These are phyloP conservation scores for Osmerus mordax DNA, from an alignment of 2,113 vertebrate genomes.

Conservation along the genomic window DNA sequence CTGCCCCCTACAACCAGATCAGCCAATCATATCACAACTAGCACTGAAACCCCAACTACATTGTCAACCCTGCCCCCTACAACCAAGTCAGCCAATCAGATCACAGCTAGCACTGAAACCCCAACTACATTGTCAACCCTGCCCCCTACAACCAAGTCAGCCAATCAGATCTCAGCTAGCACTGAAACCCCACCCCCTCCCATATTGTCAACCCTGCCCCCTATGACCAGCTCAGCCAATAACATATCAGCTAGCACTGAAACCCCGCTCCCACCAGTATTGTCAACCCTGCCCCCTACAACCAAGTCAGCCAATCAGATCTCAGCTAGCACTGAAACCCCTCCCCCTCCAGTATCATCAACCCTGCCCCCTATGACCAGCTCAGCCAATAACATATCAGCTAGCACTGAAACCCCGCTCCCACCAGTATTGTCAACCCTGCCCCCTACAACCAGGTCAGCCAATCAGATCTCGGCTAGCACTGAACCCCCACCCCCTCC, in stretches of 20 bases:
- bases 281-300: too few species aligned
- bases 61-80: too few species aligned
- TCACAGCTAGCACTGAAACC: too few species aligned
- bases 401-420: background rate
- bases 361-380: too few species aligned
- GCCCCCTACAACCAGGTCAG: too few species aligned
- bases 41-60: background rate
- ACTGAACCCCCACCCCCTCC: too few species aligned
- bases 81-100: slow-evolving; percentile 1
- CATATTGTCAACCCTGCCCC: background rate
- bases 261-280: too few species aligned
- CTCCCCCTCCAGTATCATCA: too few species aligned
- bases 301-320: background rate
- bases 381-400: background rate
- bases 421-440: too few species aligned
- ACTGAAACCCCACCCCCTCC: background rate
- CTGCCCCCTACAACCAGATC: too few species aligned
- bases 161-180: background rate
- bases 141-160: background rate
- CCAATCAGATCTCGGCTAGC: background rate
- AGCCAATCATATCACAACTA: background rate
- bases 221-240: background rate
- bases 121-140: background rate
- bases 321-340: background rate
- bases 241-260: background rate